Base-by-base conservation (phyloP, 2,888 invertebrate genomes). In the Alentia gelatinosa region DNA sequence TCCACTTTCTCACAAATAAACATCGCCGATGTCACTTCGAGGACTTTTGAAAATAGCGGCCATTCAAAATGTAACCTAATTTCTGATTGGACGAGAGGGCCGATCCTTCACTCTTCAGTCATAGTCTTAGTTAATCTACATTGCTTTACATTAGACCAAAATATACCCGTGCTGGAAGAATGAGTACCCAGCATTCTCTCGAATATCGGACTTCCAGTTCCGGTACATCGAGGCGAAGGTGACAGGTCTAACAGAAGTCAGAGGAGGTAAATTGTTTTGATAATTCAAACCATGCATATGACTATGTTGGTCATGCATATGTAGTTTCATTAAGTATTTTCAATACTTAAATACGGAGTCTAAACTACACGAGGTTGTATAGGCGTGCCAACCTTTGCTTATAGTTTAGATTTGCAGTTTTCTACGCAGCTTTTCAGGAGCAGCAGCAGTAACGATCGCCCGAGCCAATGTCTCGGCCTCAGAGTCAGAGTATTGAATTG, bases 41-140 rank as follows among this genome's bases (percentile, higher is more conserved):
- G 15, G 19, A 56, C 40, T 9, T 90, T 90, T 90, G 83, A 90
- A 90, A 40, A 47, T 83, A 33, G 74, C 90, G 90, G 90, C 79
- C 47, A 90, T 90, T 90, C 90, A 90, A 90, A 90, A 40, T 90
- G 79, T 79, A 50, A 90, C 79, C 90, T 90, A 79, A 1, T 75
- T 79, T 75, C 90, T 90, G 90, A 90, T 90, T 90, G 90, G 90
- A 5, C 23, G 90, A 90, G 83, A 90, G 42, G 5, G 79, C n/a
- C 23, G 79, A 79, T 79, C 79, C 39, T 39, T 7, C 37, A 68
- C 68, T 9, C 68, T 26, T 30, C 30, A 1, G 1, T 9, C 68
- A 15, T 12, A 79, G 0, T 23, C 39, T 79, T 35, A 3, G 79
- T 79, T 15, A 37, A 0, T 1, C 26, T 39, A 9, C 23, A 37